Evolutionary conservation across 1,140 invertebrate species (phyloP).

Genomic region (Hyposmocoma kahamanoa): DNA sequence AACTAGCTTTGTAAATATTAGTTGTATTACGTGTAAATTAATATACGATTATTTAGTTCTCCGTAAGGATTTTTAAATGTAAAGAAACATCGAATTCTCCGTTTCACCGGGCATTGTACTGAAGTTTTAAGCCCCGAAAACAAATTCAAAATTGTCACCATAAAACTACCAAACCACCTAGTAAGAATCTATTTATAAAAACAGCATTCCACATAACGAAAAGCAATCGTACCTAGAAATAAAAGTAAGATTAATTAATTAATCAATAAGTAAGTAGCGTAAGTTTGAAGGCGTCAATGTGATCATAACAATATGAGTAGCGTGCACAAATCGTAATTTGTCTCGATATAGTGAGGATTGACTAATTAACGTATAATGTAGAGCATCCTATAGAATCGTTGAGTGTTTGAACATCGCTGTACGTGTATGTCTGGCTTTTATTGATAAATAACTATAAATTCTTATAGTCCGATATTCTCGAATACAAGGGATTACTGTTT

Average conservation of each 20-base stretch:
- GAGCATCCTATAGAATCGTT: slow-evolving; percentile 62
- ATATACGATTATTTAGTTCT: slow-evolving; percentile 42
- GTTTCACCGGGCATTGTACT: slow-evolving; percentile 61
- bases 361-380: slow-evolving; percentile 43
- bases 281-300: slow-evolving; percentile 65
- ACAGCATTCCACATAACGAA: slow-evolving; percentile 66
- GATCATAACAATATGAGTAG: slow-evolving; percentile 62
- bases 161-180: slow-evolving; percentile 28
- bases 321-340: slow-evolving; percentile 61
- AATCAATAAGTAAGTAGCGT: slow-evolving; percentile 27
- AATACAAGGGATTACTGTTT: slow-evolving; percentile 59
- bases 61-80: slow-evolving; percentile 46
- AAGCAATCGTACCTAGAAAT: slow-evolving; percentile 46
- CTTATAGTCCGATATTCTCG: slow-evolving; percentile 58
- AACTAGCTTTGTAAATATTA: slow-evolving; percentile 71
- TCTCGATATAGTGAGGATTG: slow-evolving; percentile 49
- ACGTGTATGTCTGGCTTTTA: slow-evolving; percentile 67
- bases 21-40: slow-evolving; percentile 67
- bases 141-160: slow-evolving; percentile 26
- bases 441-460: slow-evolving; percentile 49
- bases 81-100: slow-evolving; percentile 61
- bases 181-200: slow-evolving; percentile 57
- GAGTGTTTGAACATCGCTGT: slow-evolving; percentile 62
- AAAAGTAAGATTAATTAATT: slow-evolving; percentile 39
- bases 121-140: slow-evolving; percentile 47